phyloP scores from a whole-genome alignment of 64 coral and sea anemone genomes.

The Anthopleura sola region DNA sequence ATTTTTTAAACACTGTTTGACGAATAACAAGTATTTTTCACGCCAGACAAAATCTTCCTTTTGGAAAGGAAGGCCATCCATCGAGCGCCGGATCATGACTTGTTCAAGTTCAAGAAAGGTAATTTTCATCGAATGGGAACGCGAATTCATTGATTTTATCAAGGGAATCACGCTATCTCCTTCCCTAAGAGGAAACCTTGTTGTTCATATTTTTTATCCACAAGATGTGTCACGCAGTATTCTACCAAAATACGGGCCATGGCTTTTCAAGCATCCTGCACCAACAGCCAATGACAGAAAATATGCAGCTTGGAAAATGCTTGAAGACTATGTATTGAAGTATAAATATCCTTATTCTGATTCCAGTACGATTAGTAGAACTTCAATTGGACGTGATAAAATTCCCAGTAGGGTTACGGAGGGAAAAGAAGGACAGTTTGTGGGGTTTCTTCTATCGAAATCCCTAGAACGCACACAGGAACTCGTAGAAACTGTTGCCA shows the following conservation, averaged over 20 bases:
- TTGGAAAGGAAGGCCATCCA: background rate
- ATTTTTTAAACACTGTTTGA: no score
- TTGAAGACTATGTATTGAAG: slow-evolving; percentile 39
- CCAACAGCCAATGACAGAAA: background rate
- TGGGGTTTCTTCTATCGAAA: slow-evolving; percentile 31
- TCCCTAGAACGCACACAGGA: slow-evolving; percentile 3
- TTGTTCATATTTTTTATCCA: slow-evolving; percentile 68
- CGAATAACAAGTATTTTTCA: no score
- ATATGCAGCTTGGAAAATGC: background rate
- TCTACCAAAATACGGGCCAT: slow-evolving; percentile 60
- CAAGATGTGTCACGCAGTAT: slow-evolving; percentile 32
- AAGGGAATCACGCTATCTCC: slow-evolving; percentile 61
- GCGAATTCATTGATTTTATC: slow-evolving; percentile 39
- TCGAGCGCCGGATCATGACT: background rate
- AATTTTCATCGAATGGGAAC: slow-evolving; percentile 68
- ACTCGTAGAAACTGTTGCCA: slow-evolving; percentile 2
- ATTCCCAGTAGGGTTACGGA: background rate
- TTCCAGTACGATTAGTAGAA: background rate
- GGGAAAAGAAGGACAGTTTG: background rate
- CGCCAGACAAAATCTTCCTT: no score
- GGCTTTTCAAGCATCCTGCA: slow-evolving; percentile 72
- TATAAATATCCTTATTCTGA: slow-evolving; percentile 33
- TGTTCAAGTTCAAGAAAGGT: slow-evolving; percentile 10
- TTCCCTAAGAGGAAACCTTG: slow-evolving; percentile 40
- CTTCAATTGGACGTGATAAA: background rate